Percentiles rank a stretch among this genome's conserved stretches.
These are phyloP conservation scores for Spea hammondii DNA, from an alignment of 2,797 vertebrate species.

Conservation along the genomic window DNA sequence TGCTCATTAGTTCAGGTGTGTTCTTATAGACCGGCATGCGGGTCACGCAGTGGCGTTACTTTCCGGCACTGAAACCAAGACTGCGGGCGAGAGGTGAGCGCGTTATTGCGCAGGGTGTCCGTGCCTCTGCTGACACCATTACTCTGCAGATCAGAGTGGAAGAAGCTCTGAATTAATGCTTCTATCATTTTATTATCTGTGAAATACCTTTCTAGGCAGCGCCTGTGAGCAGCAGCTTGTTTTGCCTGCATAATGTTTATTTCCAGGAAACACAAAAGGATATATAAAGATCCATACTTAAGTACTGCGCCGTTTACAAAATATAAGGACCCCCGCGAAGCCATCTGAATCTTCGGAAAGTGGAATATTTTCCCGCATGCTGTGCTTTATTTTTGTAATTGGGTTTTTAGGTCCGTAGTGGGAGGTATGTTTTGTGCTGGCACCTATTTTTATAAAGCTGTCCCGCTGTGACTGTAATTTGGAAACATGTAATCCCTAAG, in stretches of 20 bases:
- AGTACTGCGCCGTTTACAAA: slow-evolving; percentile 51
- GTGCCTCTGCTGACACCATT: neutral
- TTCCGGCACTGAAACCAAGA: too few relatives aligned
- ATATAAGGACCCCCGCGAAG: slow-evolving; percentile 46
- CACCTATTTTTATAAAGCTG: slow-evolving; percentile 53
- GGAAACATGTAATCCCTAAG: slow-evolving; percentile 52
- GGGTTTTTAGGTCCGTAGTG: slow-evolving; percentile 53
- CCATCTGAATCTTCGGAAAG: slow-evolving; percentile 43
- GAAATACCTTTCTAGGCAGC: slow-evolving; percentile 17
- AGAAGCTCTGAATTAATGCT: slow-evolving; percentile 22
- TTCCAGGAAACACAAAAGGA: slow-evolving; percentile 39
- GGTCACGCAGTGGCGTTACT: too few relatives aligned
- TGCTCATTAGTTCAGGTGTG: too few relatives aligned
- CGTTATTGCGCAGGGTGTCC: too few relatives aligned
- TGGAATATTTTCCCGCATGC: slow-evolving; percentile 49
- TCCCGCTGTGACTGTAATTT: slow-evolving; percentile 52
- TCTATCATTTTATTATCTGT: slow-evolving; percentile 15
- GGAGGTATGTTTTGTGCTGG: slow-evolving; percentile 53
- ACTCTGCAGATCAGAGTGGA: neutral
- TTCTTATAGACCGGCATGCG: too few relatives aligned
- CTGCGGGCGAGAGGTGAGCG: too few relatives aligned
- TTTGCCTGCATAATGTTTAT: slow-evolving; percentile 42
- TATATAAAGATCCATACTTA: slow-evolving; percentile 46
- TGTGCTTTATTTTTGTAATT: slow-evolving; percentile 54
- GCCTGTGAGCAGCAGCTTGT: slow-evolving; percentile 9